Base-by-base conservation (phyloP, 1,140 invertebrate genomes). In the Plutomurus gul region DNA sequence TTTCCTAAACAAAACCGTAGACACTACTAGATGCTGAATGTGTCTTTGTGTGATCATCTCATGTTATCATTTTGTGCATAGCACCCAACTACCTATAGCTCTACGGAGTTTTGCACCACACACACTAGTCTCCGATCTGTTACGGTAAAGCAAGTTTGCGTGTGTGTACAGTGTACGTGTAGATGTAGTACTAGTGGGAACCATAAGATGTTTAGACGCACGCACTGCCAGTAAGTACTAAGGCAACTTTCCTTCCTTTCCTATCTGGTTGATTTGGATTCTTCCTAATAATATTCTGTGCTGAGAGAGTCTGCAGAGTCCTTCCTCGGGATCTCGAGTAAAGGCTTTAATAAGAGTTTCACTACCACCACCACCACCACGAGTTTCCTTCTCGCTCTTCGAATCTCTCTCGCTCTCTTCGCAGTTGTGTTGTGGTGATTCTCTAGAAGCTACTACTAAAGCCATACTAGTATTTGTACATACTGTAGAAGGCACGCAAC, bases 171-270 rank as follows among this genome's bases (percentile, higher is more conserved):
- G n/a, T n/a, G n/a, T n/a, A n/a, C n/a, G n/a, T n/a, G n/a, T n/a
- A n/a, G n/a, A n/a, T n/a, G n/a, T n/a, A n/a, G n/a, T n/a, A n/a
- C n/a, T n/a, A n/a, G n/a, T n/a, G n/a, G n/a, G n/a, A n/a, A n/a
- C n/a, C n/a, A n/a, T n/a, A n/a, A n/a, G n/a, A n/a, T n/a, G n/a
- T n/a, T n/a, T n/a, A n/a, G 49, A 65, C 47, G 30, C 84, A 85
- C 87, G 18, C 85, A 97, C 95, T 94, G 93, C 95, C 60, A 93
- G 94, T 82, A 93, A 94, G 89, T 91, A 94, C 27, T 33, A 40
- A 72, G 22, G 16, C 36, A 72, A 40, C 70, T 72, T 72, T 40
- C 70, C 70, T 72, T 72, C 70, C 70, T 72, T 72, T 72, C 70
- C 70, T 37, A 40, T 72, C 40, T 39, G 10, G 36, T 43, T 22